phyloP scores from a whole-genome alignment of 2,888 invertebrate species.

The Lathronympha strigana region DNA sequence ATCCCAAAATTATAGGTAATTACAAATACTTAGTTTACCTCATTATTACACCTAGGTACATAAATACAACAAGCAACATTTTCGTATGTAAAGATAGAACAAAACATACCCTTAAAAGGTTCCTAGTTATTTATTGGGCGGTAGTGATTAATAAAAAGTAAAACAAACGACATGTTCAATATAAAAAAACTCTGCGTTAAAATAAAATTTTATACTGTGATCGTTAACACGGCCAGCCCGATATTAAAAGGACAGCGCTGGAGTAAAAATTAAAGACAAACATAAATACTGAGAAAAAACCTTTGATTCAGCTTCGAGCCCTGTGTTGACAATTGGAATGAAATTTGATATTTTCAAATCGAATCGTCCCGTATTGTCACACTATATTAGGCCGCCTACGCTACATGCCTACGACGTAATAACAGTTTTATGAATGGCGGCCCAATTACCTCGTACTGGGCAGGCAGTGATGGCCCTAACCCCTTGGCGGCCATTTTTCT shows the following conservation, averaged over 20 bases:
- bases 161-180: constrained; percentile 76
- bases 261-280: constrained; percentile 82
- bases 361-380: constrained; percentile 66
- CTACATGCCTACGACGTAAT: constrained; percentile 60
- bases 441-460: constrained; percentile 26
- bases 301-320: constrained; percentile 69
- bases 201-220: constrained; percentile 82
- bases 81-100: constrained; percentile 5
- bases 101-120: constrained; percentile 35
- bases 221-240: constrained; percentile 78
- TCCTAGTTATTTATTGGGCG: constrained; percentile 50
- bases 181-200: constrained; percentile 72
- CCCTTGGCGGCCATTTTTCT: constrained; percentile 25
- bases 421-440: constrained; percentile 70
- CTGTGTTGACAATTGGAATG: constrained; percentile 73
- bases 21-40: too few species aligned
- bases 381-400: constrained; percentile 57
- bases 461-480: constrained; percentile 25
- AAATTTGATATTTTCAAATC: constrained; percentile 77
- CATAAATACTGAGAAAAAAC: constrained; percentile 77
- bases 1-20: too few species aligned
- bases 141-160: constrained; percentile 75
- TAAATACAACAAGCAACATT: neutral
- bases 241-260: constrained; percentile 80
- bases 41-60: neutral